These are phyloP conservation scores for Lacanobia oleracea DNA, from an alignment of 2,888 invertebrate species.

Conservation along the genomic window DNA sequence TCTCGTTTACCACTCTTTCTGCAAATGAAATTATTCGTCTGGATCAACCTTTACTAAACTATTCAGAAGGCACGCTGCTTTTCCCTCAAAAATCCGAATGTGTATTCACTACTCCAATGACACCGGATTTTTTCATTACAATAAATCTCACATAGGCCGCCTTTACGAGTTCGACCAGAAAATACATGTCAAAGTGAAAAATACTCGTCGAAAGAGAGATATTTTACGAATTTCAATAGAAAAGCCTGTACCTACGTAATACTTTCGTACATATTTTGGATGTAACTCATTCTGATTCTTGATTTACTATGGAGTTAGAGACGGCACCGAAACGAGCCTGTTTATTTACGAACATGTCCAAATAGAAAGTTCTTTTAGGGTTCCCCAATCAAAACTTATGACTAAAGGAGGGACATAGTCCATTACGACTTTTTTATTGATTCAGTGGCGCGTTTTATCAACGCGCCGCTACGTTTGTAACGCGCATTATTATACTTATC, in stretches of 20 bases:
- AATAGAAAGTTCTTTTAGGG: conserved; percentile 3
- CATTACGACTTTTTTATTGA: too few species aligned
- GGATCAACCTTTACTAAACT: too few species aligned
- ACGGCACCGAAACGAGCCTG: background rate
- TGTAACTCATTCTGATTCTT: conserved; percentile 8
- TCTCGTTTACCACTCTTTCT: too few species aligned
- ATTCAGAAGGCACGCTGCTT: too few species aligned
- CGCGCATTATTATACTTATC: too few species aligned
- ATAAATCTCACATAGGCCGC: background rate
- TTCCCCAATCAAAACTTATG: background rate
- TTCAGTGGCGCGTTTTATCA: too few species aligned
- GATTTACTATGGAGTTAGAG: background rate
- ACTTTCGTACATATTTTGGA: background rate
- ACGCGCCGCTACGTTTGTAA: too few species aligned
- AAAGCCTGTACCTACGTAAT: conserved; percentile 1
- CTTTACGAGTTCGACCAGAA: background rate
- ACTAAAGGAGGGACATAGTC: background rate
- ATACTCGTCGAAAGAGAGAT: conserved; percentile 7
- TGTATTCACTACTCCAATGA: background rate
- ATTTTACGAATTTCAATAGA: conserved; percentile 22
- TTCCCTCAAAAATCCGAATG: background rate
- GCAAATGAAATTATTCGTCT: too few species aligned
- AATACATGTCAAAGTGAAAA: conserved; percentile 11
- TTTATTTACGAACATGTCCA: conserved; percentile 3
- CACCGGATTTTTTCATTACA: background rate